Evolutionary conservation across 2,888 invertebrate genomes (phyloP).

Genomic region (Nesidiocoris tenuis): DNA sequence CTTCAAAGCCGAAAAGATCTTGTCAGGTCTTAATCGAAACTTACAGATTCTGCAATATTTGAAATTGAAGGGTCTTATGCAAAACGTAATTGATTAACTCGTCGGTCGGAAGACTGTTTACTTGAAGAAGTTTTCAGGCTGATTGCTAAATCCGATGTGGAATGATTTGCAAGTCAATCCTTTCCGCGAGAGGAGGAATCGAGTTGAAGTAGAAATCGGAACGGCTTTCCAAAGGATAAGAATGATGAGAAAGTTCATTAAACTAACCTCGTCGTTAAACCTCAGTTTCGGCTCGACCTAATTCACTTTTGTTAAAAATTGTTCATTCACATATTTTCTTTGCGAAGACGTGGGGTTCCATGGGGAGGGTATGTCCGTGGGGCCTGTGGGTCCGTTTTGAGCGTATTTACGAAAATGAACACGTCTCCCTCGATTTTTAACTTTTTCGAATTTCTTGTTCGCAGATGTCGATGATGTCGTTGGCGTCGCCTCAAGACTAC

Average conservation of each 20-base stretch:
- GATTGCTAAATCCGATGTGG: neutral
- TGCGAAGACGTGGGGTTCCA: too few species aligned
- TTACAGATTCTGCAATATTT: neutral
- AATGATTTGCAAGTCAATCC: neutral
- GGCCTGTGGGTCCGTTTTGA: too few species aligned
- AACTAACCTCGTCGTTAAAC: neutral
- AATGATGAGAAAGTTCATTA: neutral
- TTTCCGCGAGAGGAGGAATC: neutral
- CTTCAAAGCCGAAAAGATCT: neutral
- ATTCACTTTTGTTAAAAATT: neutral
- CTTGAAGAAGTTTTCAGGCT: neutral
- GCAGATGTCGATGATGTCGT: neutral
- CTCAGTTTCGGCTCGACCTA: neutral
- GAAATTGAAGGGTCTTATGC: neutral
- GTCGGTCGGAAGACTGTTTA: neutral
- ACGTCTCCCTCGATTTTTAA: too few species aligned
- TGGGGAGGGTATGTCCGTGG: too few species aligned
- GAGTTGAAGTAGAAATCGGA: neutral
- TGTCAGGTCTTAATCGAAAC: neutral
- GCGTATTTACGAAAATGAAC: too few species aligned
- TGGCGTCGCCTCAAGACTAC: neutral
- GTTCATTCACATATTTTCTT: neutral
- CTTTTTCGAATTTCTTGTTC: too few species aligned
- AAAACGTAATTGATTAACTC: neutral
- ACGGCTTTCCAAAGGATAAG: neutral